These are phyloP conservation scores for Muscicapa adusta DNA, from an alignment of 2,113 vertebrate species.

Conservation along the genomic window DNA sequence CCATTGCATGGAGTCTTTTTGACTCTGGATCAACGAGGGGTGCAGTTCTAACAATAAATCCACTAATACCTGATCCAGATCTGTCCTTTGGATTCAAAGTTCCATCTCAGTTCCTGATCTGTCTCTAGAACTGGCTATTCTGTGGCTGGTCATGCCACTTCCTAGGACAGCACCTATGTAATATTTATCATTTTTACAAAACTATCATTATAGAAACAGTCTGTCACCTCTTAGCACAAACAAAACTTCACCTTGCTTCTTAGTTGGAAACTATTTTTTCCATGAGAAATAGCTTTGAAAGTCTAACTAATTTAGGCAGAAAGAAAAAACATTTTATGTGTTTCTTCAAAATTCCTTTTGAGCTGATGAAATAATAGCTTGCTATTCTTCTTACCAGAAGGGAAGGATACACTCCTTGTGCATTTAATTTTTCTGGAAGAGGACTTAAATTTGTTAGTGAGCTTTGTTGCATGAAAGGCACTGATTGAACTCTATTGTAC, in stretches of 20 bases:
- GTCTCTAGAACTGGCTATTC: background rate
- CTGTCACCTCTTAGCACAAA: background rate
- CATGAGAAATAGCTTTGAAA: background rate
- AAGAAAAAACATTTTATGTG: background rate
- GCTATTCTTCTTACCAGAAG: background rate
- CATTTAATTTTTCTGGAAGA: background rate
- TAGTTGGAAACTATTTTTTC: background rate
- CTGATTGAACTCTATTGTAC: constrained; percentile 55
- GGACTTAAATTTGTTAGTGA: constrained; percentile 30
- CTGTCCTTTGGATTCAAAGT: background rate
- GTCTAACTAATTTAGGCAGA: background rate
- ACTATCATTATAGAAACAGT: background rate
- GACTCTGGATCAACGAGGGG: background rate
- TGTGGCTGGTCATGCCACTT: background rate
- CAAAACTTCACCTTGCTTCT: background rate
- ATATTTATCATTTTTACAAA: background rate
- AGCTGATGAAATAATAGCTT: background rate
- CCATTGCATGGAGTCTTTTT: background rate
- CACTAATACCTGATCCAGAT: background rate
- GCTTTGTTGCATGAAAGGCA: constrained; percentile 53
- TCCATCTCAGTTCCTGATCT: background rate
- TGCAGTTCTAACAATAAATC: background rate
- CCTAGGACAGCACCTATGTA: background rate
- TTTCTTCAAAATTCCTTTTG: background rate
- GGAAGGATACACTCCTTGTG: background rate